Base-by-base conservation (phyloP, 2,113 vertebrate species). In the human (Homo sapiens) region DNA sequence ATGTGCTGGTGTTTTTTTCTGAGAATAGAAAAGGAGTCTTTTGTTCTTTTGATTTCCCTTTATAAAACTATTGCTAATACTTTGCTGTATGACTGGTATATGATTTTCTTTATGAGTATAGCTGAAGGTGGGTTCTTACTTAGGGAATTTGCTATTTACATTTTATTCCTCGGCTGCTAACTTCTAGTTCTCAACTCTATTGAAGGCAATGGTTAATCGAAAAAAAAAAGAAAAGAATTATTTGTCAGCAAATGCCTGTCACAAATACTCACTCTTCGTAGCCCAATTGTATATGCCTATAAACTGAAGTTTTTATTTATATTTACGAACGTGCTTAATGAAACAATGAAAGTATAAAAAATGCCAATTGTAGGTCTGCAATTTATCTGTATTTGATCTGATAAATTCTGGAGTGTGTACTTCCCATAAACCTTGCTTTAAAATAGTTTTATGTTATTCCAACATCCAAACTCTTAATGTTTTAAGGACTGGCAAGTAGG, bases 381-480 rank as follows among this genome's bases (percentile, higher is more conserved):
- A 61, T 91, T 97, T 87, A 76, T 93, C 97, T 97, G 20, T 93
- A n/a, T 59, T 89, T 57, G 75, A 81, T 92, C 6, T 78, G 38
- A 91, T 89, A 80, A 66, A 92, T 14, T 89, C 72, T 89, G 48
- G 43, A 93, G 25, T 81, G 4, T 89, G 25, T 86, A 48, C 12
- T 86, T 96, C 18, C 35, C 32, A 35, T 82, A 89, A 89, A 27
- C 12, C n/a, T 97, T 75, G 32, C 32, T 96, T 90, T 70, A 94
- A 94, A 97, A 93, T 73, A 40, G 23, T 12, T 93, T 88, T 79
- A 1, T 76, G 10, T 91, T 89, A 85, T 75, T 59, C 7, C 11
- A 72, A n/a, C 13, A 68, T 91, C 14, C 18, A 81, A 97, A 86
- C 27, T 20, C 40, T 95, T 96, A 61, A 52, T 50, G 25, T 68